These are phyloP conservation scores for Empis stercorea DNA, from an alignment of 2,888 invertebrate species.

Conservation along the genomic window DNA sequence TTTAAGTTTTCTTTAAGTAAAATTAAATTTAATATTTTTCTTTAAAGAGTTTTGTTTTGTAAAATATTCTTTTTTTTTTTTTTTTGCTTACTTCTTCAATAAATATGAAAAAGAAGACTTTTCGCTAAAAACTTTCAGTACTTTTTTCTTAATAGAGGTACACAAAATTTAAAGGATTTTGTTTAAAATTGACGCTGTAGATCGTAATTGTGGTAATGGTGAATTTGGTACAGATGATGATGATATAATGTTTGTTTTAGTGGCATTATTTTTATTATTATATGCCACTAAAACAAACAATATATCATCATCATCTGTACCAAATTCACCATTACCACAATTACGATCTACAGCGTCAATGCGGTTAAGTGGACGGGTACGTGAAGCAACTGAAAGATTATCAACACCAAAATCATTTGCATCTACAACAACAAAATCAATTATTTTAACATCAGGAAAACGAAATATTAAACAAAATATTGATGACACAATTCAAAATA, in stretches of 20 bases:
- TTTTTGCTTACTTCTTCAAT: no score
- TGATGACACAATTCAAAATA: background rate
- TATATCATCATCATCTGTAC: slow-evolving; percentile 21
- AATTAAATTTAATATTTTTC: no score
- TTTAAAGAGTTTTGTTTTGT: no score
- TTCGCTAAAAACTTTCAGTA: no score
- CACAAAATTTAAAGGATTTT: no score
- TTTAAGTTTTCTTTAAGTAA: no score
- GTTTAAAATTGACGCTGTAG: slow-evolving; percentile 22
- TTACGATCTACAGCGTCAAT: slow-evolving; percentile 24
- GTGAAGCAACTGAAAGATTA: slow-evolving; percentile 36
- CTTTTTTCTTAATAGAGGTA: no score
- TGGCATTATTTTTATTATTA: slow-evolving; percentile 4
- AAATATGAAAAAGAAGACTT: no score
- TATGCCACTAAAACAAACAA: slow-evolving; percentile 15
- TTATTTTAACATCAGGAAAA: slow-evolving; percentile 7
- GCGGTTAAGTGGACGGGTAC: slow-evolving; percentile 37
- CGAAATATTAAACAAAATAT: slow-evolving; percentile 3
- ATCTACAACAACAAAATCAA: slow-evolving; percentile 7
- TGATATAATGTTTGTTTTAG: slow-evolving; percentile 13
- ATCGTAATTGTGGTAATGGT: slow-evolving; percentile 21
- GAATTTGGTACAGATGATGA: slow-evolving; percentile 33
- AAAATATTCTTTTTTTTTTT: slow-evolving; percentile 6
- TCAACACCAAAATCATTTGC: slow-evolving; percentile 29
- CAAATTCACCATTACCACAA: slow-evolving; percentile 30